Evolutionary conservation across 2,888 invertebrate species (phyloP), one percentile per base, ranked within the genome.

Genomic region (Phymatocera aterrima): DNA sequence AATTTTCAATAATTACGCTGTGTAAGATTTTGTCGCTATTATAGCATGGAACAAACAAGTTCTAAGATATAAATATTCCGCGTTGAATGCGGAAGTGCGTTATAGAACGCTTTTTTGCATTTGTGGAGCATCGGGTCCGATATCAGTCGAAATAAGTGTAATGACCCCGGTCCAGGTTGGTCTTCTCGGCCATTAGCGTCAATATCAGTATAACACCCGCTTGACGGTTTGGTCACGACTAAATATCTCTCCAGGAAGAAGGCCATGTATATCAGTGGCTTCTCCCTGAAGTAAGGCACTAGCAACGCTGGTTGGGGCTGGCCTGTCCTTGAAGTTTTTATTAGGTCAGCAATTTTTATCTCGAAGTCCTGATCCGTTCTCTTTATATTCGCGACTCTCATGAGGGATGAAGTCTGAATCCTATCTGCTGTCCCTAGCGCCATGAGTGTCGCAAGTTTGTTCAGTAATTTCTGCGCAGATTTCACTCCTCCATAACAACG

Each of bases 201-300:
- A n/a, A n/a, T n/a, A n/a, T n/a, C n/a, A n/a, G n/a, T n/a, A n/a
- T n/a, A n/a, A n/a, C n/a, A n/a, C n/a, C 70, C 79, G 61, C 81
- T 60, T 10, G 80, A 34, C 1, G 77, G 8, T 6, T 75, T 65
- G 1, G 83, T 80, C 0, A 70, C 43, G 10, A 51, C n/a, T 10
- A 83, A 61, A 65, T 83, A 82, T 8, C 10, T 10, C 18, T 79
- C 74, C 2, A 83, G n/a, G 0, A 79, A 68, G 6, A 74, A 64
- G 15, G 79, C 83, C 0, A 82, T 78, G 21, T 81, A 84, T 24
- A 83, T 24, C 0, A 77, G 43, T 3, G 77, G 81, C 15, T 81
- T 83, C 2, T 80, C 77, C 3, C 6, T 15, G 60, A 80, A 83
- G 4, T 8, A 57, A n/a, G 81, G 78, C 3, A 81, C n/a, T 3